These are phyloP conservation scores for Paraescarpia echinospica DNA, from an alignment of 1,140 invertebrate genomes.

Conservation along the genomic window DNA sequence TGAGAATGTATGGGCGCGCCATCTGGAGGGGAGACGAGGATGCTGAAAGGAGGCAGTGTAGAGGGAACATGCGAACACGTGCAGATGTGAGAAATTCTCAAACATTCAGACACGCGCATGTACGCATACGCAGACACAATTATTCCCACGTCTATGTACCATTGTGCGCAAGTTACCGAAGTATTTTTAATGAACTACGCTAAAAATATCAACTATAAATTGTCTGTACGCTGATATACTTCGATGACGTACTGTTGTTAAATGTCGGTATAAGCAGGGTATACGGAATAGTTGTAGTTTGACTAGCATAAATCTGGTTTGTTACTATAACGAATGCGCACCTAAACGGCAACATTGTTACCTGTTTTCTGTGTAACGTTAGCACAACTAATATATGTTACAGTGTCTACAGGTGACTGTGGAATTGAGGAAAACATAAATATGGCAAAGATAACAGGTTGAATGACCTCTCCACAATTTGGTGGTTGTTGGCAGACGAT, in stretches of 20 bases:
- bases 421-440: too few species aligned
- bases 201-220: too few species aligned
- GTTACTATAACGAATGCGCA: background rate
- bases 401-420: too few species aligned
- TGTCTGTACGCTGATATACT: too few species aligned
- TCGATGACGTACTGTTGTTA: background rate
- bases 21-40: background rate
- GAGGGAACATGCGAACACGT: too few species aligned
- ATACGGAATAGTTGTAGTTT: background rate
- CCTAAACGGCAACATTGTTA: too few species aligned
- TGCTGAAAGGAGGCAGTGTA: background rate
- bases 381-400: too few species aligned
- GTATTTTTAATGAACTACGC: background rate
- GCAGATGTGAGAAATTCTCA: background rate
- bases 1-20: too few species aligned
- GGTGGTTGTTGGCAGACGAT: background rate
- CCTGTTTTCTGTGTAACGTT: too few species aligned
- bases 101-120: background rate
- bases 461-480: too few species aligned
- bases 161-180: background rate
- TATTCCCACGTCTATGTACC: background rate
- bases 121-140: background rate
- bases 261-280: background rate
- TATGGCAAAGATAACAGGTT: too few species aligned
- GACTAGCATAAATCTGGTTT: background rate